Base-by-base conservation (phyloP, 2,888 invertebrate genomes). In the Drosophila bunnanda region DNA sequence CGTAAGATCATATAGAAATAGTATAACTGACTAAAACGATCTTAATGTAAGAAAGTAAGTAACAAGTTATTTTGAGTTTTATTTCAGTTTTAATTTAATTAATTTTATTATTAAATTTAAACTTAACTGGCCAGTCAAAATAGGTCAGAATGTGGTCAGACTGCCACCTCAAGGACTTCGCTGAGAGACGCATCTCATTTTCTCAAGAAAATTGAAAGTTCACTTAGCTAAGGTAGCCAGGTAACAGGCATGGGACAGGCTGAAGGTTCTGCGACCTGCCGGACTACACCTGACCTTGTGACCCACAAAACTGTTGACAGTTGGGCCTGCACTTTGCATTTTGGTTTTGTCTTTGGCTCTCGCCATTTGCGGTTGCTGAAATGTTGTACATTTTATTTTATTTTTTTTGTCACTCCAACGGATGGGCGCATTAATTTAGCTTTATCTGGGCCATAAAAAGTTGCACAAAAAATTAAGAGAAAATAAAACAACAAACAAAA, bases 281-380 rank as follows among this genome's bases (percentile, higher is more conserved):
- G 39, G 46, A 36, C 22, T 9, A 10, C 44, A 34, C 34, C 59
- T 44, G 78, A 83, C 82, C 79, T 79, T 79, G 79, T 69, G 79
- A 80, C 83, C 83, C 70, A 81, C 74, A 84, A 83, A 73, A 81
- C 57, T 53, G 28, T 52, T 50, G 43, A 54, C 61, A 77, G 46
- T 53, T 75, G n/a, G 25, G 70, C 61, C 60, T 56, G 65, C 56
- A 55, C 58, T 67, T 69, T 50, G 67, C 57, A 52, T 73, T 68
- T 67, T 52, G 44, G 30, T 43, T 56, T 57, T 56, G 28, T 44
- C 46, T 54, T 59, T 59, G 20, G 20, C 4, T 56, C 10, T 48
- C 39, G 60, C 39, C 53, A 44, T 64, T 60, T 58, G 41, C 52
- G 50, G 44, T 38, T 38, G 76, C 56, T 43, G 30, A 64, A 66